Evolutionary conservation across 1,140 invertebrate genomes (phyloP).

Genomic region (Paraescarpia echinospica): DNA sequence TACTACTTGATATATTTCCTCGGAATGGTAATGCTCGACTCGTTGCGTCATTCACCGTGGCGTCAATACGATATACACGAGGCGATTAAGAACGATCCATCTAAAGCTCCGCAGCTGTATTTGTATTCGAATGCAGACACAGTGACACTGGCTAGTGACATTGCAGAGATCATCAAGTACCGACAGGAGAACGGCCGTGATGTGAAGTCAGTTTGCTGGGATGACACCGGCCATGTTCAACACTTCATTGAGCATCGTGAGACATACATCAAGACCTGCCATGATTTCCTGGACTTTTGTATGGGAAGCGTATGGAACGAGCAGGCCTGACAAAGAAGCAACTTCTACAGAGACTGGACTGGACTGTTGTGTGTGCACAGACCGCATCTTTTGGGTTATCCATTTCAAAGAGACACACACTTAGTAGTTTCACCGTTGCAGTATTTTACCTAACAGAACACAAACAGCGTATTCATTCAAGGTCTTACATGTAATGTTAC

Average conservation of each 20-base stretch:
- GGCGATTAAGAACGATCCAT: conserved; percentile 57
- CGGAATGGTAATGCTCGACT: neutral
- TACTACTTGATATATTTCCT: neutral
- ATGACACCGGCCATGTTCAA: conserved; percentile 72
- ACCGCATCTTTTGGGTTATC: neutral
- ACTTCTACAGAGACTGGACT: neutral
- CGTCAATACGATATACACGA: conserved; percentile 13
- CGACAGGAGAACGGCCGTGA: conserved; percentile 65
- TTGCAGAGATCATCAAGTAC: conserved; percentile 56
- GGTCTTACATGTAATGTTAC: neutral
- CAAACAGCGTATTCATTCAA: neutral
- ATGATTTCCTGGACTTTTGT: neutral
- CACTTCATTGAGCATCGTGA: conserved; percentile 57
- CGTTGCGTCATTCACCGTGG: neutral
- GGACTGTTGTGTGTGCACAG: neutral
- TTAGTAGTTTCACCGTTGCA: neutral
- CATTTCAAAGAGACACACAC: neutral
- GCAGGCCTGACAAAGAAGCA: neutral
- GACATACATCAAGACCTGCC: neutral
- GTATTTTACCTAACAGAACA: neutral
- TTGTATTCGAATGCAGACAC: conserved; percentile 74
- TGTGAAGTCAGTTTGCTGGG: conserved; percentile 67
- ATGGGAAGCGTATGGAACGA: neutral
- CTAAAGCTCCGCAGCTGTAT: conserved; percentile 71
- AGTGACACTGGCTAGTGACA: conserved; percentile 60